Conservation (phyloP, 2,113 vertebrate genomes). For the Trogon surrucura region DNA sequence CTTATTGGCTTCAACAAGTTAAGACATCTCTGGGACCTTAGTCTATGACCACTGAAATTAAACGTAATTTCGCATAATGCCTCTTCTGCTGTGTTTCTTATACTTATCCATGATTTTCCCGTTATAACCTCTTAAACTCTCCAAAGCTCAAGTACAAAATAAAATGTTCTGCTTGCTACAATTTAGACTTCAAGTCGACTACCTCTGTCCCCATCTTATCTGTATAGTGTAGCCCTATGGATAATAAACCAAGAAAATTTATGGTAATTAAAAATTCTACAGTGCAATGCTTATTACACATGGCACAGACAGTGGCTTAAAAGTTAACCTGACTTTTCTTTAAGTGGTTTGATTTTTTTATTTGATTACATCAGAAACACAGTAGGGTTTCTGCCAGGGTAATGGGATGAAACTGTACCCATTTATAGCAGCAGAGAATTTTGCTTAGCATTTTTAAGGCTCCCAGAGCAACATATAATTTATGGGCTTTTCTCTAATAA, state of each 20-base stretch:
- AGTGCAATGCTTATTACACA: neutral
- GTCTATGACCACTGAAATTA: neutral
- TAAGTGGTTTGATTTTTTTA: neutral
- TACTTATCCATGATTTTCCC: neutral
- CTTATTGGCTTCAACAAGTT: neutral
- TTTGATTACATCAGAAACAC: neutral
- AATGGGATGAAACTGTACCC: neutral
- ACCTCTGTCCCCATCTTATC: neutral
- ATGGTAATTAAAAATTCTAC: neutral
- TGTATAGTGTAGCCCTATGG: neutral
- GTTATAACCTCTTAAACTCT: neutral
- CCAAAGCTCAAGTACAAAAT: neutral
- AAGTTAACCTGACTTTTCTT: neutral
- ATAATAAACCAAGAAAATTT: neutral
- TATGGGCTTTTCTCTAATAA: neutral
- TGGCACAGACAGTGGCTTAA: neutral
- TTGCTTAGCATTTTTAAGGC: neutral
- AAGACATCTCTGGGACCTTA: neutral
- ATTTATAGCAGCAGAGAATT: neutral
- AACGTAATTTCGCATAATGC: neutral
- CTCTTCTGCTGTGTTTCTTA: neutral
- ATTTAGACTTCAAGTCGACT: neutral
- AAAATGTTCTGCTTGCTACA: neutral
- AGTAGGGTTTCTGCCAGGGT: neutral
- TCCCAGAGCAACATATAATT: neutral